Conservation (phyloP, 2,888 invertebrate genomes). For the Nephrotoma appendiculata region DNA sequence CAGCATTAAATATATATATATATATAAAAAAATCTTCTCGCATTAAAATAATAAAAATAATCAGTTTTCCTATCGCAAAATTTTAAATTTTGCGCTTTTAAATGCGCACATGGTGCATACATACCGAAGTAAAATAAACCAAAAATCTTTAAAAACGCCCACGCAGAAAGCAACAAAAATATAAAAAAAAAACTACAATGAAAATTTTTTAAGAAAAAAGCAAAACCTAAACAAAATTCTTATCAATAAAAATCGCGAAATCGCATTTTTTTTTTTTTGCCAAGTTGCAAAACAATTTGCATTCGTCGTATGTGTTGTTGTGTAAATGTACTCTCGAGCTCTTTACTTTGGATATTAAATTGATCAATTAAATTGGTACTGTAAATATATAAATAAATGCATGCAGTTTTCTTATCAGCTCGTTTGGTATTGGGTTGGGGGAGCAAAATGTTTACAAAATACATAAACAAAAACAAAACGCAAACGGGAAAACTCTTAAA, state of each 20-base stretch:
- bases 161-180: not conserved
- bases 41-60: not conserved
- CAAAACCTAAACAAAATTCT: not conserved
- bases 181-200: not conserved
- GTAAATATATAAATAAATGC: not conserved
- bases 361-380: not conserved
- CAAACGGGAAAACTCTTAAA: not conserved
- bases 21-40: not conserved
- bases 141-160: not conserved
- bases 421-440: not conserved
- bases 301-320: not conserved
- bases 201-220: not conserved
- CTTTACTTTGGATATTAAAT: not conserved
- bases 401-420: not conserved
- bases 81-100: not conserved
- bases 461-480: not conserved
- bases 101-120: not conserved
- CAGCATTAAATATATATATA: not conserved
- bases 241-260: not conserved
- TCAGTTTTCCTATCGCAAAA: not conserved
- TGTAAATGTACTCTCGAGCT: too few species aligned
- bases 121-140: not conserved
- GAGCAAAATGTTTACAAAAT: not conserved
- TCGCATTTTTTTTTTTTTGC: not conserved
- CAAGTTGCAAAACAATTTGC: not conserved